Evolutionary conservation across 1,140 invertebrate species (phyloP), one percentile per base, ranked within the genome.

Genomic region (Heliconius nattereri): DNA sequence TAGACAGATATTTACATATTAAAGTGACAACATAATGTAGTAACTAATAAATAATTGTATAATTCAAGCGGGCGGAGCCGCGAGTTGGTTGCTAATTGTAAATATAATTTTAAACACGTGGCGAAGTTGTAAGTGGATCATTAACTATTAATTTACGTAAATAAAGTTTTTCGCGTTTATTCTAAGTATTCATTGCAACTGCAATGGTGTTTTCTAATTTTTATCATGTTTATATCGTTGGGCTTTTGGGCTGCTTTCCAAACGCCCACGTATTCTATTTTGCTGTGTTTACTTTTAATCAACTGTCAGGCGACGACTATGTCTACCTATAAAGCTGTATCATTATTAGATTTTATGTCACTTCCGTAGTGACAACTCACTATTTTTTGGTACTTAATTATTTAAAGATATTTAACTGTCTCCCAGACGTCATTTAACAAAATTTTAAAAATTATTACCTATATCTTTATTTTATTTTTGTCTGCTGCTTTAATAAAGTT

Each of bases 231-330:
- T 85, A 79, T 85, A 19, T 26, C 60, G 26, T 66, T 72, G 81
- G 78, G 81, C 78, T 70, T 79, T 75, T 78, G 85, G 88, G 86
- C 87, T 37, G 35, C 37, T 1, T n/a, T 72, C 85, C 86, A 87
- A 88, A 78, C 85, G 78, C 88, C 88, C 83, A 87, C 86, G 78
- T 29, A 20, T 20, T 52, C 75, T 76, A 82, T 79, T 78, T 82
- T 76, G 57, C 76, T 40, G 29, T 76, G 35, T 75, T 57, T 66
- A 66, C 60, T 16, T 66, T 3, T 29, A 66, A 11, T 66, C 60
- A 66, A 29, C 23, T 66, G 9, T 66, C 57, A 66, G 60, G 1
- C 20, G 54, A 26, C 23, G 60, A 45, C 23, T 66, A 9, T 66
- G 54, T 66, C n/a, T 9, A 57, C n/a, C 20, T 23, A 23, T 57